Evolutionary conservation across 2,888 invertebrate species (phyloP).

Genomic region (Agonopterix alstromeriana): DNA sequence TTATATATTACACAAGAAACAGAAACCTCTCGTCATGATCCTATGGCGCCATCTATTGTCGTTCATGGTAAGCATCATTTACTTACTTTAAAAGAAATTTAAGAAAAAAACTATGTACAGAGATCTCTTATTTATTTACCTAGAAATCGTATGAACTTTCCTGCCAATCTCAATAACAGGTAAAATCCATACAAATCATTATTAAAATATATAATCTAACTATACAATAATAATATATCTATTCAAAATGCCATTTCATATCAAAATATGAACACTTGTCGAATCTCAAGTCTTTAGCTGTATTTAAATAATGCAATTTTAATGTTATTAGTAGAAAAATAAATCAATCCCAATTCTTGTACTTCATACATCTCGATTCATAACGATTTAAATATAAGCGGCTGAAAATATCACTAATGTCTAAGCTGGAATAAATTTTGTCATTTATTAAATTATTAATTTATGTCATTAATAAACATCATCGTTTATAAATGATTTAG

Average conservation of each 20-base stretch:
- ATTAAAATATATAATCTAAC: constrained; percentile 11
- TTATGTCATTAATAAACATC: too few relatives aligned
- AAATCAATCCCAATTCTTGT: constrained; percentile 5
- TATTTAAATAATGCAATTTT: not conserved
- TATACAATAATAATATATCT: constrained; percentile 12
- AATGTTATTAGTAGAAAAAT: constrained; percentile 17
- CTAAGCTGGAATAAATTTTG: too few relatives aligned
- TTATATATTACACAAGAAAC: too few relatives aligned
- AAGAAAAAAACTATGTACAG: constrained; percentile 21
- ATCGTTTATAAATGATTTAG: too few relatives aligned
- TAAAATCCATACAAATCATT: constrained; percentile 3
- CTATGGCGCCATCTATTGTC: too few relatives aligned
- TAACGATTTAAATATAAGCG: too few relatives aligned
- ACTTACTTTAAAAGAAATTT: constrained; percentile 6
- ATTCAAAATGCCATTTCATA: constrained; percentile 23
- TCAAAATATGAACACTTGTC: constrained; percentile 49
- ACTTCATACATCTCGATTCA: too few relatives aligned
- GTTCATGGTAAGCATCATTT: not conserved
- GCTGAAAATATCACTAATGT: too few relatives aligned
- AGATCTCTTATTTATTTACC: constrained; percentile 12
- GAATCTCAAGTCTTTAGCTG: constrained; percentile 1
- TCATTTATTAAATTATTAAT: too few relatives aligned
- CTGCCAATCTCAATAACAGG: not conserved
- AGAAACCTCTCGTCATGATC: too few relatives aligned
- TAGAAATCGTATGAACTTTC: constrained; percentile 4